Evolutionary conservation across 2,113 vertebrate genomes (phyloP).

Genomic region (Clinocottus analis): DNA sequence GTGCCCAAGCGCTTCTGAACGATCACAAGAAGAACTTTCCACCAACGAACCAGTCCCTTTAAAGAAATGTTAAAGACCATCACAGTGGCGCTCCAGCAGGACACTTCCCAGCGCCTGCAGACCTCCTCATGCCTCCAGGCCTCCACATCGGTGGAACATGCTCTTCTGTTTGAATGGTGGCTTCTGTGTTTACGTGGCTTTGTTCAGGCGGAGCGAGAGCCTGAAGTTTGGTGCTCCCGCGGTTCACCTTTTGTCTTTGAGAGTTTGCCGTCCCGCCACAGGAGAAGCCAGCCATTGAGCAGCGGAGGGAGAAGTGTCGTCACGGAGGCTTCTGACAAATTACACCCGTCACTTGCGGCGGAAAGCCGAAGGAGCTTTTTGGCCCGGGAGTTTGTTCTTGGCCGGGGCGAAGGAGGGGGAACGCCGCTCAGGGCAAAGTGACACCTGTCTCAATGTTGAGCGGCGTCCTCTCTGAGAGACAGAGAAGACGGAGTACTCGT

Average conservation of each 20-base stretch:
- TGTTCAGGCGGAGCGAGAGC: not conserved
- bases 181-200: constrained; percentile 44
- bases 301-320: constrained; percentile 64
- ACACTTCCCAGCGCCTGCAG: not conserved
- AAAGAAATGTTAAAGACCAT: constrained; percentile 1
- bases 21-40: not conserved
- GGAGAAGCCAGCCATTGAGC: constrained; percentile 48
- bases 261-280: constrained; percentile 32
- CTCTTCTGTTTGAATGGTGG: constrained; percentile 22
- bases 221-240: not conserved
- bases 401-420: constrained; percentile 23
- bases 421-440: constrained; percentile 57
- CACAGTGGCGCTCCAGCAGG: not conserved
- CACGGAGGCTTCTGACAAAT: constrained; percentile 66
- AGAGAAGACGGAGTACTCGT: constrained; percentile 20
- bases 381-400: constrained; percentile 45
- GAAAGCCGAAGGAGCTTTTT: constrained; percentile 35
- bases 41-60: not conserved
- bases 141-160: not conserved
- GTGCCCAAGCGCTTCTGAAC: not conserved
- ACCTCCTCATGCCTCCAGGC: constrained; percentile 4
- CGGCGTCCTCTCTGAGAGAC: constrained; percentile 20
- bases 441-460: constrained; percentile 63
- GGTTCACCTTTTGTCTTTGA: constrained; percentile 37
- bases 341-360: constrained; percentile 63